Conservation (phyloP, 2,888 invertebrate genomes). For the Plebejus argus region DNA sequence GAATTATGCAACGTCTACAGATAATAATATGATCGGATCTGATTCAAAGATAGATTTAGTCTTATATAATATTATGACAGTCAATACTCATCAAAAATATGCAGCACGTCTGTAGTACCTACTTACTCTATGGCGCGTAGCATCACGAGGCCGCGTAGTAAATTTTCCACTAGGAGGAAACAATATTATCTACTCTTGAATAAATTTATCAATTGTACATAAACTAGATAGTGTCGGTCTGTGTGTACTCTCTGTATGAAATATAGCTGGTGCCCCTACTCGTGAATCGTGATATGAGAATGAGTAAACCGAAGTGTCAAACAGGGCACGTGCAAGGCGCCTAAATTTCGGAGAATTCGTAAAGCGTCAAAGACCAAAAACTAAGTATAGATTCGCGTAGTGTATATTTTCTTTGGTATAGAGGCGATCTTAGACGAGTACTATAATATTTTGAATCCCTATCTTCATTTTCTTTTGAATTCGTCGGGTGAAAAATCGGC, state of each 20-base stretch:
- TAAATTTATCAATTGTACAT: conserved; percentile 39
- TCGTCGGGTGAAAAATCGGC: too few relatives aligned
- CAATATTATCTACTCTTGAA: conserved; percentile 58
- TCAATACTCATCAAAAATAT: background rate
- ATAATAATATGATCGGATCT: background rate
- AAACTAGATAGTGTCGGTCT: conserved; percentile 43
- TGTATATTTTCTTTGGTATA: too few relatives aligned
- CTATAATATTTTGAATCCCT: too few relatives aligned
- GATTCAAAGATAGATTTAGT: background rate
- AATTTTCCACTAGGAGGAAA: conserved; percentile 67
- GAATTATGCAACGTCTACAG: background rate
- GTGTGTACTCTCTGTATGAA: conserved; percentile 44
- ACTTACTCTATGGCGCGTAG: conserved; percentile 3
- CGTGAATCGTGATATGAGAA: background rate
- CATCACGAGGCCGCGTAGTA: conserved; percentile 46
- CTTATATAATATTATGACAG: background rate
- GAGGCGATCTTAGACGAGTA: background rate
- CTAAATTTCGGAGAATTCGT: background rate
- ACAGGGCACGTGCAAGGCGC: background rate
- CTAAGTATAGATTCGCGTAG: background rate
- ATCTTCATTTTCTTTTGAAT: too few relatives aligned
- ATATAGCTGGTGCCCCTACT: background rate
- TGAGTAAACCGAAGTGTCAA: background rate
- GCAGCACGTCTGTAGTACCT: background rate
- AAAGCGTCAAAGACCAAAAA: background rate